A percentile compares a stretch with the other conserved stretches of the same genome.
These are phyloP conservation scores for Drosophila fulvimacula DNA, from an alignment of 2,888 invertebrate species.

Conservation along the genomic window DNA sequence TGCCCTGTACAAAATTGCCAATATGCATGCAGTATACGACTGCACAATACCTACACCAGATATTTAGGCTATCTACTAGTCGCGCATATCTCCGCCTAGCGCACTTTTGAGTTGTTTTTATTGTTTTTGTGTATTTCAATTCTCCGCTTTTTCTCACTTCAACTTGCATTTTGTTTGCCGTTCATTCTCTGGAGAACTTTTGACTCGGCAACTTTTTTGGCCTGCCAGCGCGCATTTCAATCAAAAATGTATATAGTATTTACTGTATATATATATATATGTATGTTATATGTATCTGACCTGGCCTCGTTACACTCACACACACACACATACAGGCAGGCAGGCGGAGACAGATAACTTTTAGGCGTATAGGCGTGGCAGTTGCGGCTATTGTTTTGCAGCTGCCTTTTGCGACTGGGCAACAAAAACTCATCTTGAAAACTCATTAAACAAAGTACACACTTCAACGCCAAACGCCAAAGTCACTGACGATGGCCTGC, in stretches of 20 bases:
- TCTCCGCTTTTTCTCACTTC: slow-evolving; percentile 29
- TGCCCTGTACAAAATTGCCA: background rate
- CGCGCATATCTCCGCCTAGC: slow-evolving; percentile 4
- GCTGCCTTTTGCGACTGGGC: slow-evolving; percentile 30
- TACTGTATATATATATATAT: slow-evolving; percentile 8
- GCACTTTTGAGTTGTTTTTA: slow-evolving; percentile 30
- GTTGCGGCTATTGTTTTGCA: slow-evolving; percentile 44
- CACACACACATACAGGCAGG: slow-evolving; percentile 4
- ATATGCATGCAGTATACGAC: background rate
- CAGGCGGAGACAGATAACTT: background rate
- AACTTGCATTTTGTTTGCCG: slow-evolving; percentile 24
- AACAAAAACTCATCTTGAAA: slow-evolving; percentile 74
- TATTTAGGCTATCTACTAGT: background rate
- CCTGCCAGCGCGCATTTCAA: slow-evolving; percentile 54
- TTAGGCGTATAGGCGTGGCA: slow-evolving; percentile 30
- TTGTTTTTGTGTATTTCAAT: slow-evolving; percentile 36
- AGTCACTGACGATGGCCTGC: slow-evolving; percentile 45
- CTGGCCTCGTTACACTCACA: slow-evolving; percentile 46
- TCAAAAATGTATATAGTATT: slow-evolving; percentile 46
- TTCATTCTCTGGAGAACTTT: slow-evolving; percentile 51
- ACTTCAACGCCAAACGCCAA: slow-evolving; percentile 68
- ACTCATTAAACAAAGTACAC: slow-evolving; percentile 81
- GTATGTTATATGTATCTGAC: slow-evolving; percentile 13
- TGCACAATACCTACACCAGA: background rate
- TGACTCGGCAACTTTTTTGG: slow-evolving; percentile 52